Percentiles rank a stretch among this genome's conserved stretches.
Conservation (phyloP, 2,113 vertebrate genomes). For the Malurus elegans region DNA sequence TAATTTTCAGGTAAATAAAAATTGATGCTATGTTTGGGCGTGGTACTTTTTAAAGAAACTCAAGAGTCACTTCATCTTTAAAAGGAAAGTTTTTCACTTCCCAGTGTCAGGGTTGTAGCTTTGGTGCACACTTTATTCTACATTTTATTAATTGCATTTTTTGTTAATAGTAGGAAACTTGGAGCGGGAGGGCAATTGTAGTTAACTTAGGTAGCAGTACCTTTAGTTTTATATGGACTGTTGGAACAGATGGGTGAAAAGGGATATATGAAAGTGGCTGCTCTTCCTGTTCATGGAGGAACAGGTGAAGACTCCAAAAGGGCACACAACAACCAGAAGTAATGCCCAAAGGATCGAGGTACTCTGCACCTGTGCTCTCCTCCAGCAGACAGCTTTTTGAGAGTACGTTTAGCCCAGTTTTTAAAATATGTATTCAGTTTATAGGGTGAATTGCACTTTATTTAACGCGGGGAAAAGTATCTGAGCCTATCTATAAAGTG, state of each 20-base stretch:
- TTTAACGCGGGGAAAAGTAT: neutral
- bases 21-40: neutral
- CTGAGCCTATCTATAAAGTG: neutral
- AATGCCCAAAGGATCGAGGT: neutral
- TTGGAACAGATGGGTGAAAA: neutral
- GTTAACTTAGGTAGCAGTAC: neutral
- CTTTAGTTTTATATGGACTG: neutral
- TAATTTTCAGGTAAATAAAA: neutral
- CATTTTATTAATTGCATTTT: neutral
- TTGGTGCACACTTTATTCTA: neutral
- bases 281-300: neutral
- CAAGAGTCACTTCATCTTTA: neutral
- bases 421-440: too few species aligned
- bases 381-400: neutral
- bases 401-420: neutral
- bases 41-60: neutral
- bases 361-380: neutral
- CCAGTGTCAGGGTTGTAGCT: accelerated
- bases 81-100: neutral
- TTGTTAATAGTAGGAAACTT: neutral
- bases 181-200: neutral
- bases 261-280: accelerated
- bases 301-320: too few species aligned
- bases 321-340: neutral
- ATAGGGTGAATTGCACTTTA: accelerated